Percentiles rank a stretch among this genome's conserved stretches.
Evolutionary conservation across 1,140 invertebrate species (phyloP).

Genomic region (Procambarus virginalis): DNA sequence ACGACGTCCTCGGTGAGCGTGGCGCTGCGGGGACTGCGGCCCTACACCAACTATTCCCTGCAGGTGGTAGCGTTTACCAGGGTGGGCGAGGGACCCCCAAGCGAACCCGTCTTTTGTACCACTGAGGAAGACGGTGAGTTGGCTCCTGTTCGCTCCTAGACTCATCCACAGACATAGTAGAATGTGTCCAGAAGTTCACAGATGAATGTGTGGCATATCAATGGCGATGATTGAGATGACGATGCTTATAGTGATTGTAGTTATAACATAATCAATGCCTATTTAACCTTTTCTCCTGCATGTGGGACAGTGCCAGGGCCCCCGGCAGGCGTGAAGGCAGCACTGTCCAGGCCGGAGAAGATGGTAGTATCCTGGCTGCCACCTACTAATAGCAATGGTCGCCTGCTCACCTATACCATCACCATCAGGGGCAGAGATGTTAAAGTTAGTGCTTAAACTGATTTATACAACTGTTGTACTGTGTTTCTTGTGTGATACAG

Average conservation of each 20-base stretch:
- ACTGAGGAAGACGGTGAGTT: slow-evolving; percentile 75
- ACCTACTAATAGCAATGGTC: slow-evolving; percentile 82
- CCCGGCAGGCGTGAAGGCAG: slow-evolving; percentile 90
- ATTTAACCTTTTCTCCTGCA: not conserved
- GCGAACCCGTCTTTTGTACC: slow-evolving; percentile 74
- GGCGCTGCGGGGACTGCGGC: slow-evolving; percentile 74
- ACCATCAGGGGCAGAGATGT: slow-evolving; percentile 85
- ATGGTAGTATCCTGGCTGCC: slow-evolving; percentile 91
- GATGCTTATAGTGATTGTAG: no score
- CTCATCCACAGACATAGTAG: no score
- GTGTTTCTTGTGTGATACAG: no score
- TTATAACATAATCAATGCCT: no score
- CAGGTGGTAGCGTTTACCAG: slow-evolving; percentile 77
- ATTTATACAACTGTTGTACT: no score
- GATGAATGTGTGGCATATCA: no score
- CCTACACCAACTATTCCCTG: slow-evolving; percentile 77
- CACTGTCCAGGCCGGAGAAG: slow-evolving; percentile 86
- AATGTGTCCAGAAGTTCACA: no score
- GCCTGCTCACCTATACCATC: slow-evolving; percentile 84
- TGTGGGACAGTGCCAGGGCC: slow-evolving; percentile 83
- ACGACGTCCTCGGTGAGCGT: slow-evolving; percentile 24
- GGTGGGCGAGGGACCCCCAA: slow-evolving; percentile 77
- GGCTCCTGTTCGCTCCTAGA: no score
- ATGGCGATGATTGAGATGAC: no score
- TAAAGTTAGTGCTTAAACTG: slow-evolving; percentile 74